These are phyloP conservation scores for sheep (Ovis aries) DNA, from an alignment of 2,113 vertebrate species.

Conservation along the genomic window ARS-UI_Ramb_v3.0 NC_056080.1:53963501-53964000, in stretches of 20 bases:
- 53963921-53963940: neutral
- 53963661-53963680: neutral
- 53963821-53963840: neutral
- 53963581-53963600: neutral
- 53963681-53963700: neutral
- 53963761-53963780: neutral
- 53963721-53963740: neutral
- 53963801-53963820: neutral
- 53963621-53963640: neutral
- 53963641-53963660: neutral
- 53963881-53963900: neutral
- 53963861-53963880: neutral
- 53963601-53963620: neutral
- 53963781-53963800: neutral
- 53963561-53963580: neutral
- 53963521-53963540: neutral
- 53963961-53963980: neutral
- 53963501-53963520: neutral
- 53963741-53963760: neutral
- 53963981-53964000: neutral
- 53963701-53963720: neutral
- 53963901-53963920: neutral
- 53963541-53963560: neutral
- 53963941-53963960: neutral
- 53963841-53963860: neutral